A percentile compares a stretch with the other conserved stretches of the same genome.
Conservation (phyloP, 2,113 vertebrate species). For the Protobothrops mucrosquamatus region DNA sequence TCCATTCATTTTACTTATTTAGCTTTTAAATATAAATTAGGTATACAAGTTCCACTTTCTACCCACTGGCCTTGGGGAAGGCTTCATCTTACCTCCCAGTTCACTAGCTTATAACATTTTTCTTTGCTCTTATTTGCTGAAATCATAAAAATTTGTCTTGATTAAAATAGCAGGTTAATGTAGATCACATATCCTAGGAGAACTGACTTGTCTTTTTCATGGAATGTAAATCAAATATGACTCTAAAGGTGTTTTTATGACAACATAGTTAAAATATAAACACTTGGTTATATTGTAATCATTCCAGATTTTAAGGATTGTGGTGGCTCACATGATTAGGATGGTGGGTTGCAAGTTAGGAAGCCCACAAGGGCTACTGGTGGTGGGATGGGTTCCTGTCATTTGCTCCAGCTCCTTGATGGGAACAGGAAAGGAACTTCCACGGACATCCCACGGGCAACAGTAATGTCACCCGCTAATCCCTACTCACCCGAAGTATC, state of each 20-base stretch:
- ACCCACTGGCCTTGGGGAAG: constrained; percentile 39
- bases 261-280: background rate
- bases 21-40: constrained; percentile 46
- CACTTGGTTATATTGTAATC: background rate
- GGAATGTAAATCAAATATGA: constrained; percentile 53
- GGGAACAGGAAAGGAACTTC: background rate
- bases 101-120: constrained; percentile 9
- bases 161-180: constrained; percentile 44
- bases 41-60: background rate
- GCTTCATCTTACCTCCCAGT: constrained; percentile 26
- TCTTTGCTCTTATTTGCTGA: constrained; percentile 42
- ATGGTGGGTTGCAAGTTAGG: background rate
- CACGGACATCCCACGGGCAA: background rate
- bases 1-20: constrained; percentile 42
- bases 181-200: constrained; percentile 26
- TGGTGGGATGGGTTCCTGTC: background rate
- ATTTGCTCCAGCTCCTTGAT: background rate
- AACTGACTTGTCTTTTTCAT: constrained; percentile 41
- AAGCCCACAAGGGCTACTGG: background rate
- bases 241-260: constrained; percentile 20
- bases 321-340: background rate
- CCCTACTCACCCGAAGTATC: background rate
- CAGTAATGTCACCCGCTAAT: background rate
- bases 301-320: background rate
- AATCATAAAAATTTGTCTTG: constrained; percentile 43